Conservation (phyloP, 2,797 vertebrate species). For the Tragelaphus oryx region DNA sequence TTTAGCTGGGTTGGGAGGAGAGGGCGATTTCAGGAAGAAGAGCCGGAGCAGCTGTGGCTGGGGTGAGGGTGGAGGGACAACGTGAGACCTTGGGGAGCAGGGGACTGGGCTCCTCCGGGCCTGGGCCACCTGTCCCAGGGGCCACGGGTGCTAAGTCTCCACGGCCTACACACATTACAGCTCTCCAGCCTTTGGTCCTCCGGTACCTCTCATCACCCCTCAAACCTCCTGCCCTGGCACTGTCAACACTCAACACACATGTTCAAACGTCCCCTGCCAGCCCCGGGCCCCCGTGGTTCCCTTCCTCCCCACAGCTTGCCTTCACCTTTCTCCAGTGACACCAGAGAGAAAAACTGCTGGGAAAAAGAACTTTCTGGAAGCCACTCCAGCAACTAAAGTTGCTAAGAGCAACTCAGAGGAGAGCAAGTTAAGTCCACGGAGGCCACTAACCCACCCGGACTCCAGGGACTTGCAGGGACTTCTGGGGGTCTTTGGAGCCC, state of each 20-base stretch:
- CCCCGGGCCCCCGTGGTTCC: rapidly evolving
- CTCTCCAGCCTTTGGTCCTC: background rate
- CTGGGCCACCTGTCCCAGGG: background rate
- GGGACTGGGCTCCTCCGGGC: background rate
- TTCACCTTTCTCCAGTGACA: background rate
- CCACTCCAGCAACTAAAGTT: background rate
- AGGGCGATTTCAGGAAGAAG: background rate
- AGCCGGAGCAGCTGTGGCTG: background rate
- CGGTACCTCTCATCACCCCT: background rate
- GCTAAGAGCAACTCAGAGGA: background rate
- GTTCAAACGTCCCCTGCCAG: background rate
- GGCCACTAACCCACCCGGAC: rapidly evolving
- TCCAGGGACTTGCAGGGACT: background rate
- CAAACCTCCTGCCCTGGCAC: background rate
- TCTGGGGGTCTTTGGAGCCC: background rate
- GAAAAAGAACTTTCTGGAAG: background rate
- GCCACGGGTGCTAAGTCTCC: background rate
- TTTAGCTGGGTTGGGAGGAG: background rate
- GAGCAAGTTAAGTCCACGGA: background rate
- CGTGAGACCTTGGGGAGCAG: background rate
- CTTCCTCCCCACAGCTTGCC: background rate
- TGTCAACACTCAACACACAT: background rate
- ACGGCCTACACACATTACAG: background rate
- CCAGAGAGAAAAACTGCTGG: background rate
- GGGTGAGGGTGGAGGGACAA: rapidly evolving